Percentiles rank a stretch among this genome's conserved stretches.
These are phyloP conservation scores for Heliconius erato DNA, from an alignment of 2,888 invertebrate species.

Conservation along the genomic window DNA sequence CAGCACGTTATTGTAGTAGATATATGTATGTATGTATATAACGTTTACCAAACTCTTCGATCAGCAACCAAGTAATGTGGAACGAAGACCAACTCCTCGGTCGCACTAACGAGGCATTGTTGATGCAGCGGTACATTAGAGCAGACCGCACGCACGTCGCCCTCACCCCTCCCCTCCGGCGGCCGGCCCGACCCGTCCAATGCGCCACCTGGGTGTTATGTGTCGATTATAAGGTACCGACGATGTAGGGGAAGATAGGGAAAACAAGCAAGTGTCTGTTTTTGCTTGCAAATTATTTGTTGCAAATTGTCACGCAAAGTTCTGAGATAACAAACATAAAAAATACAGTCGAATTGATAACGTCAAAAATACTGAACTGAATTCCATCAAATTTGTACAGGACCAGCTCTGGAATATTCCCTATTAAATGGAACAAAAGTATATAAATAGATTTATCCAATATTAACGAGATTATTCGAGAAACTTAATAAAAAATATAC, in stretches of 20 bases:
- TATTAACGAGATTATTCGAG: too few species aligned
- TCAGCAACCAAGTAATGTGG: constrained; percentile 3
- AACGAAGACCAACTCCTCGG: background rate
- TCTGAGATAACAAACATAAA: too few species aligned
- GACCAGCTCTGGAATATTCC: too few species aligned
- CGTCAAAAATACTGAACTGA: too few species aligned
- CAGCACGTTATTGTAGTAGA: too few species aligned
- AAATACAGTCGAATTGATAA: too few species aligned
- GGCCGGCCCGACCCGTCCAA: background rate
- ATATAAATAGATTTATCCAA: too few species aligned
- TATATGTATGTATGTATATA: background rate
- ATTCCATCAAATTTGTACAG: too few species aligned
- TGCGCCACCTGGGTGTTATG: constrained; percentile 1
- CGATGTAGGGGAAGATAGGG: background rate
- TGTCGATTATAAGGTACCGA: background rate
- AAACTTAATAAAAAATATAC: too few species aligned
- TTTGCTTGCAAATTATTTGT: too few species aligned
- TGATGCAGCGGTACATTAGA: constrained; percentile 13
- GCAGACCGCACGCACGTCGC: constrained; percentile 20
- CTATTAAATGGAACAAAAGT: too few species aligned
- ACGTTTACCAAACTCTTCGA: constrained; percentile 7
- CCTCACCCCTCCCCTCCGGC: background rate
- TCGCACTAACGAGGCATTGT: constrained; percentile 23
- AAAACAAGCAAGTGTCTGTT: background rate
- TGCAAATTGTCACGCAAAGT: too few species aligned